Percentiles rank a stretch among this genome's conserved stretches.
Conservation (phyloP, 2,888 invertebrate genomes). For the Syrista parreyssii region DNA sequence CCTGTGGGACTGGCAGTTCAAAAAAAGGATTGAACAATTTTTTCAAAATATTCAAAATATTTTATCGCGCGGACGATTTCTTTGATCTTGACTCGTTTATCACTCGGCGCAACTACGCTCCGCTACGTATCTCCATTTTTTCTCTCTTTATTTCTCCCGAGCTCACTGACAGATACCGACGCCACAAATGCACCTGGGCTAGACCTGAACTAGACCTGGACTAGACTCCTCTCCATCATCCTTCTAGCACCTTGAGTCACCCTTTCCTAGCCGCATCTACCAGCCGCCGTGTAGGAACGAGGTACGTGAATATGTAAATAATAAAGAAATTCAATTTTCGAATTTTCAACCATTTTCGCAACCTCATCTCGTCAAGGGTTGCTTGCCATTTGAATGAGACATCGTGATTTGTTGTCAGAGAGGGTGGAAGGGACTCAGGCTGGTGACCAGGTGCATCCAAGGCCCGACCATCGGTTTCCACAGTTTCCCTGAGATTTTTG, state of each 20-base stretch:
- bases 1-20: background rate
- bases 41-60: background rate
- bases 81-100: background rate
- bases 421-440: conserved; percentile 11
- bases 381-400: conserved; percentile 35
- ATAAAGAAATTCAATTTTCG: background rate
- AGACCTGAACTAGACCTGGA: background rate
- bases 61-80: background rate
- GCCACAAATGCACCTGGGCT: background rate
- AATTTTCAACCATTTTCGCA: conserved; percentile 14
- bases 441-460: conserved; percentile 30
- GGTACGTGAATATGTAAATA: background rate
- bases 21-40: background rate
- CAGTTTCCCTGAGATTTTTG: conserved; percentile 41
- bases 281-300: background rate
- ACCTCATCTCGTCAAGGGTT: conserved; percentile 4
- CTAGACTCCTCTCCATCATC: background rate
- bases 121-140: background rate
- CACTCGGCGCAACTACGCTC: background rate
- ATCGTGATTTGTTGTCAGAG: conserved; percentile 17
- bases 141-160: background rate
- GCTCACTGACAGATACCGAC: background rate
- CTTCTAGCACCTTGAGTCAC: background rate
- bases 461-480: conserved; percentile 11
- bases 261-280: background rate